Percentiles rank a stretch among this genome's conserved stretches.
phyloP scores from a whole-genome alignment of 2,888 invertebrate species.

The Lithophane ornitopus region DNA sequence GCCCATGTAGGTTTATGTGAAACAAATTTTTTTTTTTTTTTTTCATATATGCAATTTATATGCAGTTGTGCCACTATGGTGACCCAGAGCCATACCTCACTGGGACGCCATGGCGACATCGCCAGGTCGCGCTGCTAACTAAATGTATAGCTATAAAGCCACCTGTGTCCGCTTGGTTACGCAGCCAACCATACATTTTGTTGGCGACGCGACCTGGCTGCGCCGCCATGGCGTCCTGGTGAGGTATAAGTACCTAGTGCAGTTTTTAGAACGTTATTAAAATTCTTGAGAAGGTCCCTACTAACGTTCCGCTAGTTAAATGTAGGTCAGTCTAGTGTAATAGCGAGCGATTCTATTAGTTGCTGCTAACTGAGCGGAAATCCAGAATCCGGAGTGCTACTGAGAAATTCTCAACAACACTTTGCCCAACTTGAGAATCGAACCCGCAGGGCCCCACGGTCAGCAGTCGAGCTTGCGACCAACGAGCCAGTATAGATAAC shows the following conservation, averaged over 20 bases:
- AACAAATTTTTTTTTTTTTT: no score
- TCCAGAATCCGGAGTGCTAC: neutral
- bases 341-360: neutral
- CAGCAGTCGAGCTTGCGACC: neutral
- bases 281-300: neutral
- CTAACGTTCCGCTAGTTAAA: neutral
- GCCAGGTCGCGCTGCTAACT: no score
- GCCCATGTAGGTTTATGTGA: no score
- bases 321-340: neutral
- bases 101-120: no score
- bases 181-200: neutral
- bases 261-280: neutral
- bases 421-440: neutral
- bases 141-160: no score
- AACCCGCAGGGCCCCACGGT: neutral
- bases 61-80: no score
- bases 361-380: no score
- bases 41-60: no score
- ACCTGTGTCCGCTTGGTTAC: no score
- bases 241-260: neutral
- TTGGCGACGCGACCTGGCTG: neutral
- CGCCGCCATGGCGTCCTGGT: no score
- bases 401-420: neutral
- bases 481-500: no score
- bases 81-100: no score